Percentiles rank a stretch among this genome's conserved stretches.
phyloP scores from a whole-genome alignment of 2,113 vertebrate genomes.

The Phyllostomus discolor region DNA sequence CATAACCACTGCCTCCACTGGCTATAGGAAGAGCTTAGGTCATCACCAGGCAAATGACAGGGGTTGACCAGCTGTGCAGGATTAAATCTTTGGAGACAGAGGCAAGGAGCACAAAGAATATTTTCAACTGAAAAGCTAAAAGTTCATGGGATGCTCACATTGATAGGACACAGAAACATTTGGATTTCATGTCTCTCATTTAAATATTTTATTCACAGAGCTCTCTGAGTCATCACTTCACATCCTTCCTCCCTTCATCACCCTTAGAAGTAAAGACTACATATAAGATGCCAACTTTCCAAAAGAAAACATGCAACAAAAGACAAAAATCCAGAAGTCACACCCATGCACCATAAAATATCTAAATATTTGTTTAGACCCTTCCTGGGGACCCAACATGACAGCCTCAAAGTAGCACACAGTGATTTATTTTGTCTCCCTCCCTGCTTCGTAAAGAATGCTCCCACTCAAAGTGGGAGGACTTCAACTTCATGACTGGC shows the following conservation, averaged over 20 bases:
- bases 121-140: neutral
- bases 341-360: conserved; percentile 2
- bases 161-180: conserved; percentile 1
- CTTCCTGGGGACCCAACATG: neutral
- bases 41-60: neutral
- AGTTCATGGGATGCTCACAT: neutral
- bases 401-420: neutral
- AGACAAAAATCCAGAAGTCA: conserved; percentile 30
- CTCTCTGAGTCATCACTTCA: conserved; percentile 41
- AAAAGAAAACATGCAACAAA: conserved; percentile 34
- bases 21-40: neutral
- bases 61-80: neutral
- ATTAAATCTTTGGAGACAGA: neutral
- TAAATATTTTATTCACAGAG: conserved; percentile 49
- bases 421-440: neutral
- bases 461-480: neutral
- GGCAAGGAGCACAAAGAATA: neutral
- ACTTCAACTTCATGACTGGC: conserved; percentile 19
- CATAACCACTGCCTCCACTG: neutral
- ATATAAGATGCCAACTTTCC: conserved; percentile 1
- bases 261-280: neutral
- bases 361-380: neutral
- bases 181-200: conserved; percentile 17
- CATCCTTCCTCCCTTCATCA: neutral
- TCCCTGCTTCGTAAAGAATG: conserved; percentile 23